Conservation (phyloP, 2,113 vertebrate species). For the Empidonax traillii region DNA sequence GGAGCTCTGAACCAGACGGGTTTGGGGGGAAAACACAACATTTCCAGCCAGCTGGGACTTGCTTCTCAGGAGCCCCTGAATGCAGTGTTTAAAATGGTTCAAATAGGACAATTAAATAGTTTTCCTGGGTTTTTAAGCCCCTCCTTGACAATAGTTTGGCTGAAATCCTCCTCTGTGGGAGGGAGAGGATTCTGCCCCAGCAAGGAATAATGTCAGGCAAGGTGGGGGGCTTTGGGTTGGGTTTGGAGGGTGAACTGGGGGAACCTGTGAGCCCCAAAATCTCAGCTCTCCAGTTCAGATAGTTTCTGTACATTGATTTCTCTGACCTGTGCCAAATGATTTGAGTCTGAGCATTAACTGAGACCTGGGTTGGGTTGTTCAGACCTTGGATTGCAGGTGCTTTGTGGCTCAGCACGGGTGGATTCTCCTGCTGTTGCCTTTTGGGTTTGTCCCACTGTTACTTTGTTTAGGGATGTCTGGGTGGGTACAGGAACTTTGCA, state of each 20-base stretch:
- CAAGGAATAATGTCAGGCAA: background rate
- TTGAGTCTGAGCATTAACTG: background rate
- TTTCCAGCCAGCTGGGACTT: background rate
- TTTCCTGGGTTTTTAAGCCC: background rate
- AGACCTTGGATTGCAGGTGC: background rate
- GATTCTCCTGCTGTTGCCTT: background rate
- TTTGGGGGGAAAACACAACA: accelerated
- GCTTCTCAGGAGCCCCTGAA: background rate
- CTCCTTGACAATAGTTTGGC: background rate
- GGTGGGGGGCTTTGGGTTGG: background rate
- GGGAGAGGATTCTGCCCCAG: background rate
- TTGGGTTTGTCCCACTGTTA: background rate
- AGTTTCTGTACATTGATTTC: background rate
- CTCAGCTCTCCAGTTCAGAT: background rate
- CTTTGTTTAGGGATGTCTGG: too few relatives aligned
- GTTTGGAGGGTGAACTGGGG: background rate
- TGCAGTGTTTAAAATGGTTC: background rate
- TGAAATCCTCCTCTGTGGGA: background rate
- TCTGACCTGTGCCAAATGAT: background rate
- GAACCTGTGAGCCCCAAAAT: background rate
- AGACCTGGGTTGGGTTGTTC: background rate
- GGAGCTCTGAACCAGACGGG: background rate
- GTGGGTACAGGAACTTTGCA: too few relatives aligned
- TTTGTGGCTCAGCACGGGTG: background rate
- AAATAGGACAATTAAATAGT: background rate